Conservation (phyloP, 1,140 invertebrate genomes). For the Heliconius himera region DNA sequence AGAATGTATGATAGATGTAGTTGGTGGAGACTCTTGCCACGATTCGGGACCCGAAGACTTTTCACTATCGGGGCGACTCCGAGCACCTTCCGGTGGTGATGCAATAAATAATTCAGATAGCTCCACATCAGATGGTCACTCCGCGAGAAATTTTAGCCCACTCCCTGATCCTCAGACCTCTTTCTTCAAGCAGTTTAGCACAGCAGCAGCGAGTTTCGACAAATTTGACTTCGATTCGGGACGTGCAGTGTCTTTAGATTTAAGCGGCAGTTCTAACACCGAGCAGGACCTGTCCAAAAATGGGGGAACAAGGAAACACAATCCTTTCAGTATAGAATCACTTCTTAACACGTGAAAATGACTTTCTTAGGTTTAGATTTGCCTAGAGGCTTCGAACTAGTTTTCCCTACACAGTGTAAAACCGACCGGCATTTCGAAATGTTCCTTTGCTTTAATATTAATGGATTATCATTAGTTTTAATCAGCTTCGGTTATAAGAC, state of each 20-base stretch:
- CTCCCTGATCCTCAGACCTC: conserved; percentile 81
- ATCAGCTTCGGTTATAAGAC: conserved; percentile 67
- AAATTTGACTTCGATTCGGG: conserved; percentile 78
- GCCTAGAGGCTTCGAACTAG: conserved; percentile 61
- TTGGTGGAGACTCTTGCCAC: conserved; percentile 85
- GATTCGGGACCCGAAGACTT: conserved; percentile 83
- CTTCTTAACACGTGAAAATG: conserved; percentile 87
- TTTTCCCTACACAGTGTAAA: conserved; percentile 44
- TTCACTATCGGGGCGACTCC: conserved; percentile 71
- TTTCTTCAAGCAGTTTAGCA: conserved; percentile 72
- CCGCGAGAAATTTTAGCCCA: conserved; percentile 81
- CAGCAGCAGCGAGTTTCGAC: conserved; percentile 63
- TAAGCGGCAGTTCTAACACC: conserved; percentile 66
- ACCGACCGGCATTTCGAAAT: conserved; percentile 54
- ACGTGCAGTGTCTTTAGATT: conserved; percentile 75
- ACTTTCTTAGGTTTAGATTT: conserved; percentile 50
- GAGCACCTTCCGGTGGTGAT: conserved; percentile 68
- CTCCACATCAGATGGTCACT: conserved; percentile 77
- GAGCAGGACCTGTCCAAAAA: conserved; percentile 81
- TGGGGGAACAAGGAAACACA: conserved; percentile 78
- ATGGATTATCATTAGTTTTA: conserved; percentile 57
- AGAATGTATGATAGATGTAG: conserved; percentile 87
- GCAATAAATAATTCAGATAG: conserved; percentile 84
- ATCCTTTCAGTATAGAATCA: conserved; percentile 93
- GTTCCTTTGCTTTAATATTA: conserved; percentile 61